Evolutionary conservation across 1,140 invertebrate species (phyloP).

Genomic region (Drosophila mayri): DNA sequence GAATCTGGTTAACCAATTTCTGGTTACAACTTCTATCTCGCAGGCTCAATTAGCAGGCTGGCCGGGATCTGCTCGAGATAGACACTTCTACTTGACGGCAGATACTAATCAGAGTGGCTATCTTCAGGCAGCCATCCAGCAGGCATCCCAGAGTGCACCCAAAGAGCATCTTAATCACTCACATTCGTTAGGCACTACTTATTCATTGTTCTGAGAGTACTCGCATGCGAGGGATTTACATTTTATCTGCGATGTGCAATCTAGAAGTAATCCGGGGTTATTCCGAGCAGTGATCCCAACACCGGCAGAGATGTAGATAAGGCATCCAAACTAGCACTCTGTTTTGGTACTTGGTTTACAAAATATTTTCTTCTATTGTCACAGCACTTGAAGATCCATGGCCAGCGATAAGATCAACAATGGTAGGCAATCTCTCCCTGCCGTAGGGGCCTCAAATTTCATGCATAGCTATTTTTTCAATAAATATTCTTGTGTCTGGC

Average conservation of each 20-base stretch:
- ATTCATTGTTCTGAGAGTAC: conserved; percentile 24
- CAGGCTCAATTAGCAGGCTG: conserved; percentile 19
- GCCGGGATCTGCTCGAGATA: conserved; percentile 22
- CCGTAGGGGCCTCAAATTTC: conserved; percentile 38
- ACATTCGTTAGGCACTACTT: conserved; percentile 20
- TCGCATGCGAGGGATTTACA: conserved; percentile 30
- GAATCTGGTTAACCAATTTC: conserved; percentile 68
- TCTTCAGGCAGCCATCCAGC: conserved; percentile 20
- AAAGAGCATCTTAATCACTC: conserved; percentile 36
- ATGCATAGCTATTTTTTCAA: conserved; percentile 55
- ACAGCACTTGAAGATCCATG: conserved; percentile 34
- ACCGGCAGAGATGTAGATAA: conserved; percentile 48
- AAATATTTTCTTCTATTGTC: conserved; percentile 52
- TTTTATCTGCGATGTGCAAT: conserved; percentile 54
- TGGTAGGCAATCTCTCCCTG: not conserved
- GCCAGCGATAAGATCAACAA: conserved; percentile 50
- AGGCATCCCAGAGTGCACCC: conserved; percentile 24
- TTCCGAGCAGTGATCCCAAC: conserved; percentile 31
- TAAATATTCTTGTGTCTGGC: conserved; percentile 39
- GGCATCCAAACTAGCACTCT: conserved; percentile 46
- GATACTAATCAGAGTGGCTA: conserved; percentile 50
- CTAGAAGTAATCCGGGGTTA: conserved; percentile 41
- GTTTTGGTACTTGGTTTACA: conserved; percentile 54
- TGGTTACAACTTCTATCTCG: conserved; percentile 43
- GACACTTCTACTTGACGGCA: conserved; percentile 35